phyloP scores from a whole-genome alignment of 1,140 invertebrate species.

The Temnothorax longispinosus region DNA sequence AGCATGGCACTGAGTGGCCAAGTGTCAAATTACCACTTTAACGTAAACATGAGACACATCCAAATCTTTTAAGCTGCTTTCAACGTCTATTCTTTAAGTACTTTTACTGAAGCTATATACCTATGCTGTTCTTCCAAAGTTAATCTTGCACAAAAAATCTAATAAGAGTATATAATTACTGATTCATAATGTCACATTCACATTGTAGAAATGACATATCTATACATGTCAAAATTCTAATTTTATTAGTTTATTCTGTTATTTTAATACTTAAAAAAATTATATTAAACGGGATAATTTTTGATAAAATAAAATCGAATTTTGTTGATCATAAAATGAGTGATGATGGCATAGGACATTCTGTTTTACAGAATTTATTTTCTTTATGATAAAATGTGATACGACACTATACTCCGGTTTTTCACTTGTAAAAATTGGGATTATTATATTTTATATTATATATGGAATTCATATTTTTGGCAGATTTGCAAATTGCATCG shows the following conservation, averaged over 20 bases:
- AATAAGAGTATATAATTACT: not conserved
- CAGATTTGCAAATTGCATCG: not conserved
- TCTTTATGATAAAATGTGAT: not conserved
- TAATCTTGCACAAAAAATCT: not conserved
- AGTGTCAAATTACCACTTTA: slow-evolving; percentile 77
- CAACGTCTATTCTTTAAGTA: not conserved
- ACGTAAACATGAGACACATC: slow-evolving; percentile 18
- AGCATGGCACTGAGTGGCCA: slow-evolving; percentile 62
- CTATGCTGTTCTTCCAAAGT: not conserved
- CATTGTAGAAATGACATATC: not conserved
- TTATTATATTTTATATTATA: slow-evolving; percentile 35
- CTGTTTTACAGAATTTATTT: not conserved
- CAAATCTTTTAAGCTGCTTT: slow-evolving; percentile 6
- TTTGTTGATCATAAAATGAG: not conserved
- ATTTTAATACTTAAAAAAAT: not conserved
- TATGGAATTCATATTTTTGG: slow-evolving; percentile 38
- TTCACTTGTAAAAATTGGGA: not conserved
- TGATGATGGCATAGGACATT: not conserved
- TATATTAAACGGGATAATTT: not conserved
- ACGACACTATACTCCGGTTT: not conserved
- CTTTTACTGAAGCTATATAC: not conserved
- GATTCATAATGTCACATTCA: not conserved
- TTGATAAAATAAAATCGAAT: not conserved
- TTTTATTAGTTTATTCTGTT: not conserved
- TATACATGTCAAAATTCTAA: not conserved